phyloP scores from a whole-genome alignment of 2,113 vertebrate species.

The Limanda limanda region DNA sequence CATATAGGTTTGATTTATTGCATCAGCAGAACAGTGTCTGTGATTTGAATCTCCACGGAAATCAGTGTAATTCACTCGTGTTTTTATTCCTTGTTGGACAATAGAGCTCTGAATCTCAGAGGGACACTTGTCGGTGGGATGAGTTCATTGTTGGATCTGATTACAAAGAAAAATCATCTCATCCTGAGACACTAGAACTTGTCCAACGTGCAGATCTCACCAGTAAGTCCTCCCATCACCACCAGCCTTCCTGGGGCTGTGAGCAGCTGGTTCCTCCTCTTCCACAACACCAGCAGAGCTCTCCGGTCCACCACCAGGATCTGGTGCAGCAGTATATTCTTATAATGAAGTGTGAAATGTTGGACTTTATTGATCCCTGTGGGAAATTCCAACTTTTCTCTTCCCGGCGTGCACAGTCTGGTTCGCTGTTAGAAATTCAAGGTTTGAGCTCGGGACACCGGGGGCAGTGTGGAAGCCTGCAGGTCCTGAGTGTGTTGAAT shows the following conservation, averaged over 20 bases:
- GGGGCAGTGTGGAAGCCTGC: not conserved
- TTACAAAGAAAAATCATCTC: not conserved
- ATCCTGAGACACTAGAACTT: not conserved
- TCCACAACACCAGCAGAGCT: not conserved
- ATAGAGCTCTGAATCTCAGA: no score
- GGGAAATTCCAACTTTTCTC: conserved; percentile 29
- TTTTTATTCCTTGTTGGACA: no score
- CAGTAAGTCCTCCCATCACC: not conserved
- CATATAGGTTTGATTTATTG: no score
- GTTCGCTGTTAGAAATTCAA: conserved; percentile 9
- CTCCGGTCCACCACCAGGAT: not conserved
- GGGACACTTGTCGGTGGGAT: no score
- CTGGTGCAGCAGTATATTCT: conserved; percentile 9
- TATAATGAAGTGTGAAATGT: conserved; percentile 41
- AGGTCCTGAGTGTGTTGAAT: conserved; percentile 4
- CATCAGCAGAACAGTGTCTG: not conserved
- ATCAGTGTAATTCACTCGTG: no score
- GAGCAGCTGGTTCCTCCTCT: conserved; percentile 13
- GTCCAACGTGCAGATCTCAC: not conserved
- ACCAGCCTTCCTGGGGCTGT: not conserved
- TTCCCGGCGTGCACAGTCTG: conserved; percentile 5
- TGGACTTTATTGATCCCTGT: conserved; percentile 44
- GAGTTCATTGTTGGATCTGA: no score
- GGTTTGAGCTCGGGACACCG: conserved; percentile 6
- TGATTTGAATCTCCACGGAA: no score